phyloP scores from a whole-genome alignment of 2,797 vertebrate genomes.

The Trachops cirrhosus region DNA sequence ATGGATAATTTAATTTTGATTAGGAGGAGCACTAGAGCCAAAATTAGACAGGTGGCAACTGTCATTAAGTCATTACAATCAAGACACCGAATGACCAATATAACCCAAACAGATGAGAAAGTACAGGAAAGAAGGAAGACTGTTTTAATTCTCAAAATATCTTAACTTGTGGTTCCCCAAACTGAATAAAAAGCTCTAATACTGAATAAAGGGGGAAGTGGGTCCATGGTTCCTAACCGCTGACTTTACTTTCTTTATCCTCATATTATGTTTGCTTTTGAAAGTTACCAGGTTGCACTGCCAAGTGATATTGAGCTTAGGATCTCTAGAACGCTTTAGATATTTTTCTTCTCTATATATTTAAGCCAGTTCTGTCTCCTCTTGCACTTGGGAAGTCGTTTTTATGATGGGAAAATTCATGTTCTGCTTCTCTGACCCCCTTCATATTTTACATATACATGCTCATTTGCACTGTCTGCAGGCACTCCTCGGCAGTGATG shows the following conservation, averaged over 20 bases:
- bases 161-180: background rate
- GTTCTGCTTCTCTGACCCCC: background rate
- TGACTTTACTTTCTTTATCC: background rate
- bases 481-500: background rate
- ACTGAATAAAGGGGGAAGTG: background rate
- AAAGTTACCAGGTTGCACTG: background rate
- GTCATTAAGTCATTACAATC: background rate
- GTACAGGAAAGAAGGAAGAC: background rate
- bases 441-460: background rate
- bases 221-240: background rate
- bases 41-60: background rate
- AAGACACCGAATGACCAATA: background rate
- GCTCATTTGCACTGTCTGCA: background rate
- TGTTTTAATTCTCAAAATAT: background rate
- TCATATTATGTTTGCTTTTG: background rate
- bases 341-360: background rate
- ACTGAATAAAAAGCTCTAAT: background rate
- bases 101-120: background rate
- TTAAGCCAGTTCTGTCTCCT: background rate
- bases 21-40: background rate
- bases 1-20: conserved; percentile 23
- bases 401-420: background rate
- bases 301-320: background rate
- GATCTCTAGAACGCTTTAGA: background rate
- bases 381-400: background rate